Evolutionary conservation across 2,113 vertebrate genomes (phyloP), one percentile per base, ranked within the genome.

Genomic region (Campylomormyrus tamandua): DNA sequence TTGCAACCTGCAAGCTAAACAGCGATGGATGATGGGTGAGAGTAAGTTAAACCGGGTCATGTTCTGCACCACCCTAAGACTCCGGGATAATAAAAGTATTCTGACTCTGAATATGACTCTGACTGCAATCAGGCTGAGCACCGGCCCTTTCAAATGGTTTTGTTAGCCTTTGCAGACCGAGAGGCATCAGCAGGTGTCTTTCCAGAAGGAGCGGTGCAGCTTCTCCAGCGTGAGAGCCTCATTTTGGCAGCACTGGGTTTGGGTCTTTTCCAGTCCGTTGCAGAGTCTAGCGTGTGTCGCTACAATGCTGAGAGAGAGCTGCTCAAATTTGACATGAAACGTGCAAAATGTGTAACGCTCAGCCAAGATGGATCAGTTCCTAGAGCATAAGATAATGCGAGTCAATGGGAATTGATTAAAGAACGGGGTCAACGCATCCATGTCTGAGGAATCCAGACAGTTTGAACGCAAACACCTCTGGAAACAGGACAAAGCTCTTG

Each of bases 341-440:
- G 35, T 80, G 74, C 74, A 6, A 80, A 42, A 80, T 19, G 31
- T 17, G 13, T 19, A 19, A 11, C 1, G 4, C 15, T 19, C 74
- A 80, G 35, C 35, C 74, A 42, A 39, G 74, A 19, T 17, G 35
- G 56, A 88, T 70, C 87, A 48, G 42, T 70, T 56, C 56, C 15
- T 24, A 21, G 87, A 62, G 87, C 53, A 70, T 5, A 66, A 58
- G 24, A 24, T 45, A 42, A 46, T 66, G 56, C 24, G 39, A 58
- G 58, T 88, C 87, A 24, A 88, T 88, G 8, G 56, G 56, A 21
- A 88, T 15, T 48, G 87, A 88, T 88, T 66, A 66, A 56, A 53
- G 24, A 27, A 24, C n/a, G 53, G 19, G 39, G 53, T 80, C 74
- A 80, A 53, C 35, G 10, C 31, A 21, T 58, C 39, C 42, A 19